Evolutionary conservation across 1,140 invertebrate genomes (phyloP).

Genomic region (Apocrypta bakeri): DNA sequence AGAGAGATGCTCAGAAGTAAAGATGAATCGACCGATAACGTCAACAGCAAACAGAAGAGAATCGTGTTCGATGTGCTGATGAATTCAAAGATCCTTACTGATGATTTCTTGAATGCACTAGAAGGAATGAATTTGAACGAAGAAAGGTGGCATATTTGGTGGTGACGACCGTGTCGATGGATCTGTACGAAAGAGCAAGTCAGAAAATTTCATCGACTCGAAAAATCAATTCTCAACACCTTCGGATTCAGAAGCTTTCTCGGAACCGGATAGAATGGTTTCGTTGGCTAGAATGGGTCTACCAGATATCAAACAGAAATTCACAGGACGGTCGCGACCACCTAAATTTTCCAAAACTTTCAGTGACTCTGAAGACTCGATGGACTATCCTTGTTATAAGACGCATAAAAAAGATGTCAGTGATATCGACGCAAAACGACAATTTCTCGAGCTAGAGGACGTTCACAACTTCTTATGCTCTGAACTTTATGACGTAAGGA

Average conservation of each 20-base stretch:
- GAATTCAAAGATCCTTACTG: constrained; percentile 66
- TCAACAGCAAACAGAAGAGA: constrained; percentile 61
- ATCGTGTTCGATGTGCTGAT: constrained; percentile 64
- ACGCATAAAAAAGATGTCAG: constrained; percentile 61
- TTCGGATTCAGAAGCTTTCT: constrained; percentile 89
- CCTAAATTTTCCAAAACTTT: constrained; percentile 61
- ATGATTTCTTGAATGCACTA: constrained; percentile 64
- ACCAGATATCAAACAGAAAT: constrained; percentile 69
- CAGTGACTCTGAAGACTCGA: constrained; percentile 70
- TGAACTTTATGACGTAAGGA: constrained; percentile 62
- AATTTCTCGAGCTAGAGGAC: constrained; percentile 65
- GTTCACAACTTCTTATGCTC: constrained; percentile 61
- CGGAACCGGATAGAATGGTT: constrained; percentile 87
- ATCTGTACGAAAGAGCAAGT: constrained; percentile 57
- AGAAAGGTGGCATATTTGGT: constrained; percentile 41
- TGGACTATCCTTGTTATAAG: constrained; percentile 65
- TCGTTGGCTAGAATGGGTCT: constrained; percentile 86
- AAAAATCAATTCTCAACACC: constrained; percentile 69
- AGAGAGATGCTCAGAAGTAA: constrained; percentile 63
- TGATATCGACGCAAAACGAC: constrained; percentile 60
- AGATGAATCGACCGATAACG: constrained; percentile 34
- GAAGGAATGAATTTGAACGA: constrained; percentile 52
- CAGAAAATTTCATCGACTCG: constrained; percentile 59
- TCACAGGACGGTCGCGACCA: constrained; percentile 54
- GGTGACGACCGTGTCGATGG: constrained; percentile 34